Conservation (phyloP, 1,140 invertebrate species). For the Chelonus insularis region DNA sequence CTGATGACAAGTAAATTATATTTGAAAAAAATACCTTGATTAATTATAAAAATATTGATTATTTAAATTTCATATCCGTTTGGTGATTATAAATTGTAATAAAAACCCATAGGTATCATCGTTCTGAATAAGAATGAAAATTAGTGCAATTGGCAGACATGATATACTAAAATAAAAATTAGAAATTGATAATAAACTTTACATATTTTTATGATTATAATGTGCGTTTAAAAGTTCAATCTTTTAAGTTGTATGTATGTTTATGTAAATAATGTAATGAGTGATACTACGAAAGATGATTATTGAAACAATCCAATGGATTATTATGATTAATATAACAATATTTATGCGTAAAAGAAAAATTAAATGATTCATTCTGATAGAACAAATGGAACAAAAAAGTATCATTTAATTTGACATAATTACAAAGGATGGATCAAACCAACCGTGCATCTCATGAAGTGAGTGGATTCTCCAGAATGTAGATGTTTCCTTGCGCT, state of each 20-base stretch:
- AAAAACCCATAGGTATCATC: constrained; percentile 10
- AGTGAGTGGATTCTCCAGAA: background rate
- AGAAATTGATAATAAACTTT: constrained; percentile 15
- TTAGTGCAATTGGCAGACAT: constrained; percentile 42
- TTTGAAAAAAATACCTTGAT: no score
- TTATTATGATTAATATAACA: constrained; percentile 41
- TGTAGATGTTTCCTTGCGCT: background rate
- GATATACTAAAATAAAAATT: constrained; percentile 20
- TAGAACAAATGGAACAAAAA: background rate
- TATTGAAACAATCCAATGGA: constrained; percentile 33
- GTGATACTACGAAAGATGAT: constrained; percentile 39
- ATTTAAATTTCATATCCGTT: no score
- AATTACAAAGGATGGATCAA: background rate
- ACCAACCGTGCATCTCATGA: background rate
- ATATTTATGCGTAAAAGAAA: constrained; percentile 38
- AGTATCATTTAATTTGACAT: background rate
- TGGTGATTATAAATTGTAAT: no score
- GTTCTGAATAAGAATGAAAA: constrained; percentile 5
- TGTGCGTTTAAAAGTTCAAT: constrained; percentile 23
- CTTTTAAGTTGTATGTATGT: constrained; percentile 48
- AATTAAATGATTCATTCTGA: constrained; percentile 26
- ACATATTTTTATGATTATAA: constrained; percentile 37
- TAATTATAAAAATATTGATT: no score
- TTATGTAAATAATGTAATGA: constrained; percentile 56
- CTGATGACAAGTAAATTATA: no score